Evolutionary conservation across 1,140 invertebrate genomes (phyloP).

Genomic region (Wasmannia auropunctata): DNA sequence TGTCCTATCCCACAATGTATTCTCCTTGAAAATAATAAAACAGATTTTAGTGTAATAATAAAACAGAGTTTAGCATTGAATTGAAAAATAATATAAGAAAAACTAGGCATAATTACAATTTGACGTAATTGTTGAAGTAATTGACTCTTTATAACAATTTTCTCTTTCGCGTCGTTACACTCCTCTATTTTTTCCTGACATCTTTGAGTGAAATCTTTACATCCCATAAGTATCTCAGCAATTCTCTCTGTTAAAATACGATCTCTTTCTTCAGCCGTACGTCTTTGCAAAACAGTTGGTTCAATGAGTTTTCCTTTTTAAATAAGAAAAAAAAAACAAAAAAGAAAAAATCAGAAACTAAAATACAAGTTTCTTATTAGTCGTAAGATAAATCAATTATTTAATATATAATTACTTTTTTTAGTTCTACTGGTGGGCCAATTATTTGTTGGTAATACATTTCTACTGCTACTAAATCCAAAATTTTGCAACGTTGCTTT

Average conservation of each 20-base stretch:
- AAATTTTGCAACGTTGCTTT: conserved; percentile 75
- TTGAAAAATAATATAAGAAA: background rate
- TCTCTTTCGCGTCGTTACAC: conserved; percentile 29
- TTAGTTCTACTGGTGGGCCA: conserved; percentile 13
- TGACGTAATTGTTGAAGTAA: conserved; percentile 66
- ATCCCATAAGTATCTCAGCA: conserved; percentile 81
- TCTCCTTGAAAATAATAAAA: conserved; percentile 65
- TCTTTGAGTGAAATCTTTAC: conserved; percentile 77
- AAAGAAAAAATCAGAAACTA: background rate
- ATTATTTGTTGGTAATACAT: conserved; percentile 61
- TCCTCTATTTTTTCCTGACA: conserved; percentile 19
- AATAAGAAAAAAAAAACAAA: conserved; percentile 8
- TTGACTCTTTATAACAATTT: conserved; percentile 66
- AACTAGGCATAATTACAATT: conserved; percentile 62
- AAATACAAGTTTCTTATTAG: conserved; percentile 43
- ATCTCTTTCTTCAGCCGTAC: conserved; percentile 82
- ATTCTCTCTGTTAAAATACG: conserved; percentile 85
- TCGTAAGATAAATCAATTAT: background rate
- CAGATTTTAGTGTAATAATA: background rate
- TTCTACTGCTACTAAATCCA: conserved; percentile 79
- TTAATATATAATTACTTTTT: conserved; percentile 73
- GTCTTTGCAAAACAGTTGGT: conserved; percentile 80
- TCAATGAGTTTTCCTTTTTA: conserved; percentile 46
- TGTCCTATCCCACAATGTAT: conserved; percentile 76
- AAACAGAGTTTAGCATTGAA: background rate